A percentile compares a stretch with the other conserved stretches of the same genome.
Conservation (phyloP, 2,797 vertebrate species). For the Sardinella longiceps region DNA sequence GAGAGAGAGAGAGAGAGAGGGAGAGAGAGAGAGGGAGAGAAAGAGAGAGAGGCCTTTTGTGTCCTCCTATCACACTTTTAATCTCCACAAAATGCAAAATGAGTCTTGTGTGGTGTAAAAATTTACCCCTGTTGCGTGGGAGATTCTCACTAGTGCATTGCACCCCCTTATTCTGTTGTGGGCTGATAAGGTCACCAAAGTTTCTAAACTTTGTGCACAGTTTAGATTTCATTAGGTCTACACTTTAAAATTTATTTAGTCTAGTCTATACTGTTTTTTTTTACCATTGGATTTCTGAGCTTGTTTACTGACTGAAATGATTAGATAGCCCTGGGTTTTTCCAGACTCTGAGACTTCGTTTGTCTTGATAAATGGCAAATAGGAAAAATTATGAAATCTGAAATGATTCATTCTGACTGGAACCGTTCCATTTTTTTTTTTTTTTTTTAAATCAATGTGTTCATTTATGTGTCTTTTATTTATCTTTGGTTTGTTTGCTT, state of each 20-base stretch:
- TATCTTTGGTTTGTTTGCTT: background rate
- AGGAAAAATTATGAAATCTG: no score
- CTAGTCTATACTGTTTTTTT: background rate
- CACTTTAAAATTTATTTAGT: background rate
- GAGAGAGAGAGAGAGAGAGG: no score
- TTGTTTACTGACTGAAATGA: background rate
- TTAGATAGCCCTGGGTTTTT: background rate
- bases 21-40: no score
- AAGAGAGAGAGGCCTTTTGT: background rate
- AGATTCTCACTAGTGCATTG: background rate
- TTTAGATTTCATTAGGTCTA: background rate
- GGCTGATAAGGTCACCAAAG: background rate
- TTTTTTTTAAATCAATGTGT: no score
- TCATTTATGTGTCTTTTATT: no score
- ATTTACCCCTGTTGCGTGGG: background rate
- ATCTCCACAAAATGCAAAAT: background rate
- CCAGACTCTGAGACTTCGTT: no score
- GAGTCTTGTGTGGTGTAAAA: slow-evolving; percentile 1
- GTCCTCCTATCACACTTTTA: background rate
- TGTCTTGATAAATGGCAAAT: no score
- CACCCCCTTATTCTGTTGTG: background rate
- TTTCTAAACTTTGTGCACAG: background rate
- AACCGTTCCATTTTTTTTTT: no score
- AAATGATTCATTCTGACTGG: background rate
- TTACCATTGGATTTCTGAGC: no score